phyloP scores from a whole-genome alignment of 2,797 vertebrate species.

The Macroramphosus scolopax region DNA sequence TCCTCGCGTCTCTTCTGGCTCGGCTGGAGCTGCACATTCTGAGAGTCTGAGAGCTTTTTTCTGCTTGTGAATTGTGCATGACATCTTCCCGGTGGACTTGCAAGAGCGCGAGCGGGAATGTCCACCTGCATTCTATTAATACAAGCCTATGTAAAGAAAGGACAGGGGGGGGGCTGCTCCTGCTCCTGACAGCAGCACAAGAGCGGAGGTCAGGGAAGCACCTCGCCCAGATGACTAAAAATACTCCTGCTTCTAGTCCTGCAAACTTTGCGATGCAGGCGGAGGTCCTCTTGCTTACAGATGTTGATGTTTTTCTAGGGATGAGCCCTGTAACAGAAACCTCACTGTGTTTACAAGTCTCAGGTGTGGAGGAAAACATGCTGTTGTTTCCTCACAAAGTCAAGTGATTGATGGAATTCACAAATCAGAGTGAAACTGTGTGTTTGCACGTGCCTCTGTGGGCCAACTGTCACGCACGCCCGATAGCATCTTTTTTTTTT shows the following conservation, averaged over 20 bases:
- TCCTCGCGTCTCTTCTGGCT: conserved; percentile 17
- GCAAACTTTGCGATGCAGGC: conserved; percentile 5
- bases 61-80: conserved; percentile 5
- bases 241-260: conserved; percentile 73
- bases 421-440: conserved; percentile 22
- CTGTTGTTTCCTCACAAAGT: neutral
- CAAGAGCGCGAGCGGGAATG: conserved; percentile 24
- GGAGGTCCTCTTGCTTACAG: neutral
- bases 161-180: conserved; percentile 37
- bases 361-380: conserved; percentile 10
- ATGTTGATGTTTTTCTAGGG: conserved; percentile 3
- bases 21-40: conserved; percentile 17
- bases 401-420: conserved; percentile 26
- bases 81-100: conserved; percentile 18
- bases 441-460: too few relatives aligned
- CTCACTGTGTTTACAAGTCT: too few relatives aligned
- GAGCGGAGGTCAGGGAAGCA: too few relatives aligned
- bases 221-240: conserved; percentile 74
- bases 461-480: too few relatives aligned
- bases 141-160: conserved; percentile 22
- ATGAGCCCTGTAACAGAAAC: too few relatives aligned
- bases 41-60: conserved; percentile 18
- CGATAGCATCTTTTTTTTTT: conserved; percentile 40
- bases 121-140: conserved; percentile 56
- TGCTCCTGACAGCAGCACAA: too few relatives aligned